Conservation (phyloP, 2,797 vertebrate species). For the Pristis pectinata region DNA sequence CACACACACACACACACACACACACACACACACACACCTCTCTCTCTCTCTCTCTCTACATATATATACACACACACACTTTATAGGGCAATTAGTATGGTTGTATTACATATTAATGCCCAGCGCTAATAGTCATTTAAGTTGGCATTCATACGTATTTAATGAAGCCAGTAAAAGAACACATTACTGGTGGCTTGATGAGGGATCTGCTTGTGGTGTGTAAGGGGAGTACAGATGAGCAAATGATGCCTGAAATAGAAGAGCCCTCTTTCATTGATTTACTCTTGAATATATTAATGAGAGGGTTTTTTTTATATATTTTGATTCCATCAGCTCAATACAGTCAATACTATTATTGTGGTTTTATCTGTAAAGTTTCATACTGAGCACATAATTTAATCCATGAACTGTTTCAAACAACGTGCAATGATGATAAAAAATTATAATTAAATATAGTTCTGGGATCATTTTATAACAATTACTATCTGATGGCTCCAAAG, state of each 20-base stretch:
- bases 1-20: too few species aligned
- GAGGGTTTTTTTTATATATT: not conserved
- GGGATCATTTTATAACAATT: conserved; percentile 10
- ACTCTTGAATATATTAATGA: not conserved
- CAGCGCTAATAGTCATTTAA: not conserved
- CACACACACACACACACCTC: too few species aligned
- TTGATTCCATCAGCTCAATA: not conserved
- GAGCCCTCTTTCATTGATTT: not conserved
- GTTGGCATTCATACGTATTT: not conserved
- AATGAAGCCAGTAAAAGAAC: not conserved
- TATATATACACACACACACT: not conserved
- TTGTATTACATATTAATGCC: not conserved
- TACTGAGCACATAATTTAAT: conserved; percentile 8
- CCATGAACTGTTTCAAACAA: not conserved
- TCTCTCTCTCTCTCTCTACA: too few species aligned
- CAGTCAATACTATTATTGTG: not conserved
- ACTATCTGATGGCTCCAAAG: conserved; percentile 14
- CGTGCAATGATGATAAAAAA: not conserved
- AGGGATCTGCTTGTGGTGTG: not conserved
- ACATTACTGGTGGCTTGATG: not conserved
- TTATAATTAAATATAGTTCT: conserved; percentile 18
- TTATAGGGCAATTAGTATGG: not conserved
- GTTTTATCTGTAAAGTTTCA: not conserved
- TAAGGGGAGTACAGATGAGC: not conserved
- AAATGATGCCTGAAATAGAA: not conserved